These are phyloP conservation scores for Sebastes goodei DNA, from an alignment of 2,797 vertebrate species.

Conservation along the genomic window DNA sequence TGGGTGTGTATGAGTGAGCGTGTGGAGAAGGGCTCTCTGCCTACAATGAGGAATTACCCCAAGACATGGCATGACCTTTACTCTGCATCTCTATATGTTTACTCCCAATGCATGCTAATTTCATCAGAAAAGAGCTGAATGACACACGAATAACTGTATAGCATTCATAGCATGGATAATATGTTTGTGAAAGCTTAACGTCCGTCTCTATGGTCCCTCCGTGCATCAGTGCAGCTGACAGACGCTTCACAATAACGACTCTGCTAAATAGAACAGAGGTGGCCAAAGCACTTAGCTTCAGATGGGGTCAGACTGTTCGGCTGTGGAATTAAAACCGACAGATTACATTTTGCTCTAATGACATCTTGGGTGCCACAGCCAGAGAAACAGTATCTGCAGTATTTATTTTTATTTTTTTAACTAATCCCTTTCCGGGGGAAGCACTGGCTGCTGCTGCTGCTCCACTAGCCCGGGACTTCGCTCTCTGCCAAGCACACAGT, in stretches of 20 bases:
- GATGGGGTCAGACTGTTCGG: conserved; percentile 44
- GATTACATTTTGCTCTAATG: conserved; percentile 70
- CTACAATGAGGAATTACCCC: conserved; percentile 20
- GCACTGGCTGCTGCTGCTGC: conserved; percentile 33
- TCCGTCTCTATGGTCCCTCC: neutral
- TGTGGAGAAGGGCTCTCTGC: neutral
- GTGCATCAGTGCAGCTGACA: conserved; percentile 14
- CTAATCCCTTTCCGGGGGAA: conserved; percentile 66
- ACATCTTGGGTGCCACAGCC: conserved; percentile 55
- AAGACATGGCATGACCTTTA: conserved; percentile 50
- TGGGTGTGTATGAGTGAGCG: neutral
- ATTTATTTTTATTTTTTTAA: conserved; percentile 25
- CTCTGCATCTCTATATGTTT: conserved; percentile 10
- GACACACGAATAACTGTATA: conserved; percentile 2
- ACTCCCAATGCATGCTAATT: neutral
- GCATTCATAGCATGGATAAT: conserved; percentile 13
- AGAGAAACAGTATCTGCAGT: conserved; percentile 52
- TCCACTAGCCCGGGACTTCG: conserved; percentile 35
- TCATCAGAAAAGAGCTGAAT: conserved; percentile 7
- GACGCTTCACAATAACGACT: conserved; percentile 45
- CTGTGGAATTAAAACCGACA: conserved; percentile 60
- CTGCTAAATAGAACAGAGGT: conserved; percentile 52
- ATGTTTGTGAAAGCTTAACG: conserved; percentile 21
- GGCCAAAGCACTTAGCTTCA: conserved; percentile 53
- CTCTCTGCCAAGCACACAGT: conserved; percentile 65